Evolutionary conservation across 2,797 vertebrate species (phyloP).

Genomic region (Sternarchorhynchus goeldii): DNA sequence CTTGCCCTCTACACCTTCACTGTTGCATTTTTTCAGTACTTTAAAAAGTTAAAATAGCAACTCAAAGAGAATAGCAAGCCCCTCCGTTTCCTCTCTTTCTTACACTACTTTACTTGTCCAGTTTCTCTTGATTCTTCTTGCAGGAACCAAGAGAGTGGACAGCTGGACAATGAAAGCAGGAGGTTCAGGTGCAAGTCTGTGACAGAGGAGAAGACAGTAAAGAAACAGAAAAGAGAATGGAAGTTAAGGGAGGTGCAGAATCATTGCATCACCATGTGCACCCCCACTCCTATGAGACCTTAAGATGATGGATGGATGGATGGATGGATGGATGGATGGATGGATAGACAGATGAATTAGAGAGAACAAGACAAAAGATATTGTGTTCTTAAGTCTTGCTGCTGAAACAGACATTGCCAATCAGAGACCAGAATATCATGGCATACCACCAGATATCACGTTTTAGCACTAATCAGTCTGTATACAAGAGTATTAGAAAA

Average conservation of each 20-base stretch:
- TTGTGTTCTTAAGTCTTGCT: neutral
- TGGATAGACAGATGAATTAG: neutral
- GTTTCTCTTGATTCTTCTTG: neutral
- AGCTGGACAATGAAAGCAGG: neutral
- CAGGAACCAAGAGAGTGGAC: neutral
- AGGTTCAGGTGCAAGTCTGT: neutral
- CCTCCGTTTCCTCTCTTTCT: conserved; percentile 16
- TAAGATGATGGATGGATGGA: neutral
- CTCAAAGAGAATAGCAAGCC: neutral
- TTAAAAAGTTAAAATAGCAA: neutral
- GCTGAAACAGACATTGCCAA: neutral
- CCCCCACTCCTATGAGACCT: conserved; percentile 13
- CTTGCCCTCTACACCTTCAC: conserved; percentile 31
- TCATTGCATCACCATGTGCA: conserved; percentile 23
- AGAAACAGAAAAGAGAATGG: neutral
- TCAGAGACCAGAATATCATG: neutral
- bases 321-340: neutral
- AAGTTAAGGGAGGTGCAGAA: neutral
- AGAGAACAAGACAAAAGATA: neutral
- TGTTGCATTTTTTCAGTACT: conserved; percentile 14
- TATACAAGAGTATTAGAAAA: conserved; percentile 43
- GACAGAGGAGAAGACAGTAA: neutral
- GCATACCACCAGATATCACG: neutral
- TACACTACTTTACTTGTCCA: neutral
- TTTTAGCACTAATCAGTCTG: conserved; percentile 15